These are phyloP conservation scores for Dicyrtomina minuta DNA, from an alignment of 2,888 invertebrate species.

Conservation along the genomic window DNA sequence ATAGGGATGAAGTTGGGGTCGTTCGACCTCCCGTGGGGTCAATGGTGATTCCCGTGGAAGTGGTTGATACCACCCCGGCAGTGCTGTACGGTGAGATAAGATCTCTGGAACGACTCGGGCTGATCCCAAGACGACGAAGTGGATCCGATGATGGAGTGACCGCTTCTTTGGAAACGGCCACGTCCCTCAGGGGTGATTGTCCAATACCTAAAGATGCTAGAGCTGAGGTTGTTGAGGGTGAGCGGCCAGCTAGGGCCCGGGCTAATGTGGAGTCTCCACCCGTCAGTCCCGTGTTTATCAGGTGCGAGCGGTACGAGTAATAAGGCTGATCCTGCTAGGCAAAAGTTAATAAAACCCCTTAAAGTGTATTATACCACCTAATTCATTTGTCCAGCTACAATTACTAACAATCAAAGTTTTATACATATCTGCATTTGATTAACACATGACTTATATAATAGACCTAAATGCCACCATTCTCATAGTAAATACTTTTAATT, in stretches of 20 bases:
- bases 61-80: slow-evolving; percentile 22
- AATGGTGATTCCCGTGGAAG: slow-evolving; percentile 26
- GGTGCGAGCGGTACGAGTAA: slow-evolving; percentile 65
- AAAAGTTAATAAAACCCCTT: not conserved
- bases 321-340: slow-evolving; percentile 56
- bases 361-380: not conserved
- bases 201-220: slow-evolving; percentile 48
- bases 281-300: slow-evolving; percentile 55
- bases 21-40: slow-evolving; percentile 41
- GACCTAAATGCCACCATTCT: too few relatives aligned
- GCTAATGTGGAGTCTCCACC: slow-evolving; percentile 66
- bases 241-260: slow-evolving; percentile 56
- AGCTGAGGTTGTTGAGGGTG: slow-evolving; percentile 50
- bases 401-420: too few relatives aligned
- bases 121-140: slow-evolving; percentile 45
- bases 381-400: not conserved
- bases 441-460: too few relatives aligned
- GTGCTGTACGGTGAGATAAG: slow-evolving; percentile 43
- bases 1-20: slow-evolving; percentile 49
- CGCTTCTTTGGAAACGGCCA: not conserved
- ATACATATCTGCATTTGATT: too few relatives aligned
- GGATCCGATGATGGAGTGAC: slow-evolving; percentile 38
- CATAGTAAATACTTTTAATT: too few relatives aligned
- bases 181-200: slow-evolving; percentile 26
- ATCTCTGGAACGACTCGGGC: slow-evolving; percentile 52